phyloP scores from a whole-genome alignment of 92 coral and sea anemone species.

The Bergia puertoricense region DNA sequence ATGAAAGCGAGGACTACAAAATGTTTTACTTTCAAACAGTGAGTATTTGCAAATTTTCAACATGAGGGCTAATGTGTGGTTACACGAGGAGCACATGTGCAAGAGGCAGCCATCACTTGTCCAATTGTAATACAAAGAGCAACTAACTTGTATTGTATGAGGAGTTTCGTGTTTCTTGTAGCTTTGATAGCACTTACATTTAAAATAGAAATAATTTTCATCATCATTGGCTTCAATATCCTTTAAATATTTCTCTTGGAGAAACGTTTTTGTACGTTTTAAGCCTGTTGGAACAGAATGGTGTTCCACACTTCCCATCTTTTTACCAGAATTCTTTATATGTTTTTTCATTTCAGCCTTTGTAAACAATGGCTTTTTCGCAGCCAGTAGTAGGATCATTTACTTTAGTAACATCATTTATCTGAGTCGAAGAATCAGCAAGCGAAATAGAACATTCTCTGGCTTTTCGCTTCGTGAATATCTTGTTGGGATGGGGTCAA shows the following conservation, averaged over 20 bases:
- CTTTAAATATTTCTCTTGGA: conserved; percentile 27
- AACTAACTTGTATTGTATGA: neutral
- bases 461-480: conserved; percentile 9
- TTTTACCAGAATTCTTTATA: conserved; percentile 40
- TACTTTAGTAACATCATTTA: neutral
- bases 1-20: no score
- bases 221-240: conserved; percentile 40
- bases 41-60: conserved; percentile 52
- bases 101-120: conserved; percentile 44
- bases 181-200: conserved; percentile 51
- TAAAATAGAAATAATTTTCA: conserved; percentile 33
- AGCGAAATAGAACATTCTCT: conserved; percentile 15
- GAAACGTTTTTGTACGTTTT: conserved; percentile 38
- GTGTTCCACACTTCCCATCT: conserved; percentile 36
- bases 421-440: conserved; percentile 10
- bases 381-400: conserved; percentile 7
- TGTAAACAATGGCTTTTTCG: conserved; percentile 18
- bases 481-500: conserved; percentile 3
- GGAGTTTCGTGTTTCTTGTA: conserved; percentile 14
- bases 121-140: neutral
- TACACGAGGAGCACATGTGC: conserved; percentile 49
- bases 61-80: conserved; percentile 49
- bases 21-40: conserved; percentile 46
- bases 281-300: conserved; percentile 36
- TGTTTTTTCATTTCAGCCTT: conserved; percentile 13